Evolutionary conservation across 23 tunicate genomes (phyloP).

Genomic region (Clavelina lepadiformis): DNA sequence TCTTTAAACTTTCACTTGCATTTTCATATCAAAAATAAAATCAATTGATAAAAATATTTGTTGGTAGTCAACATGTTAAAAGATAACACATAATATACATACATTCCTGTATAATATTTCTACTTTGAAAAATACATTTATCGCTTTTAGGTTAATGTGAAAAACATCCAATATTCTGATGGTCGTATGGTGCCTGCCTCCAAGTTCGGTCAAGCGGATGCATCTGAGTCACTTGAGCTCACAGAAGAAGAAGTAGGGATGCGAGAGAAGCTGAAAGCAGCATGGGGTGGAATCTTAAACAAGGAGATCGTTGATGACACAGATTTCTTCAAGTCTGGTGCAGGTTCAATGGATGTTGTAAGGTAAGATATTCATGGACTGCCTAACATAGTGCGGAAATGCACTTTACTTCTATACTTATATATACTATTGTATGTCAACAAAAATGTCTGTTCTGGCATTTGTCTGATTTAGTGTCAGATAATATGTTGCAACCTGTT

Average conservation of each 20-base stretch:
- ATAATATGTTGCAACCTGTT: background rate
- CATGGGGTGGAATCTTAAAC: constrained; percentile 89
- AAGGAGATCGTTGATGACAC: constrained; percentile 61
- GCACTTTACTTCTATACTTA: no score
- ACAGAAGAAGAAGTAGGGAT: constrained; percentile 69
- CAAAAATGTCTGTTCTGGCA: no score
- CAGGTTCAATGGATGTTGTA: constrained; percentile 96
- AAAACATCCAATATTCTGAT: constrained; percentile 78
- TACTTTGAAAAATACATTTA: background rate
- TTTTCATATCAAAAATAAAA: no score
- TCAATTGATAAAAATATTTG: no score
- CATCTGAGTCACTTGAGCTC: constrained; percentile 67
- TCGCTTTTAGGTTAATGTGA: constrained; percentile 66
- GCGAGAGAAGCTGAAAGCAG: constrained; percentile 33
- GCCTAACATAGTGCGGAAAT: no score
- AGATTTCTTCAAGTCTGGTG: constrained; percentile 92
- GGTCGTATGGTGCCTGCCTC: constrained; percentile 88
- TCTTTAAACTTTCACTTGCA: background rate
- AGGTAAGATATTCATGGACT: no score
- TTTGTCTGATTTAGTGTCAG: no score
- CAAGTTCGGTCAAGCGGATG: constrained; percentile 67
- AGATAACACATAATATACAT: no score
- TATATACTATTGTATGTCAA: no score
- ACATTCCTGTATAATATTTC: no score
- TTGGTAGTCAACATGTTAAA: no score